Percentiles rank a stretch among this genome's conserved stretches.
Conservation (phyloP, 2,113 vertebrate species). For the Crotalus horridus region DNA sequence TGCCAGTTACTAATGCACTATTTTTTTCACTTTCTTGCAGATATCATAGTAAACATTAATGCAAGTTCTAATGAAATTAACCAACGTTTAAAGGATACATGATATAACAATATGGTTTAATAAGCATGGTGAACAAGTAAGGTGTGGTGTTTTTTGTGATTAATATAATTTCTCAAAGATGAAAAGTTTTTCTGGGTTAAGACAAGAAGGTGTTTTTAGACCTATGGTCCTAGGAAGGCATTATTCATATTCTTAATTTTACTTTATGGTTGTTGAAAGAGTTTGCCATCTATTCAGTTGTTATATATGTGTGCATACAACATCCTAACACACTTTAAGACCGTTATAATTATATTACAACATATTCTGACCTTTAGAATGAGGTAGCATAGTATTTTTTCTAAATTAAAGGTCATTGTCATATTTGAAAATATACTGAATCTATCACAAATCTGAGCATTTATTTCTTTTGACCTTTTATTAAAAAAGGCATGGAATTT, state of each 20-base stretch:
- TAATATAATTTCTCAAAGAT: background rate
- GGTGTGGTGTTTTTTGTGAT: background rate
- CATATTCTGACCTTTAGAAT: background rate
- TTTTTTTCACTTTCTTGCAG: background rate
- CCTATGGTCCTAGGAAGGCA: background rate
- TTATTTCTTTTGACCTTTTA: background rate
- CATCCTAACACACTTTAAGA: background rate
- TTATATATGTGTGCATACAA: background rate
- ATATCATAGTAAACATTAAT: background rate
- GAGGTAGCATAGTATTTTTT: background rate
- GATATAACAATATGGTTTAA: conserved; percentile 14
- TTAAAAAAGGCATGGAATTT: background rate
- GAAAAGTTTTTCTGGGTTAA: background rate
- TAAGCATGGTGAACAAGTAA: conserved; percentile 17
- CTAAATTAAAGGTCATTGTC: background rate
- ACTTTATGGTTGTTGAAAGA: background rate
- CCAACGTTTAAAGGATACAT: background rate
- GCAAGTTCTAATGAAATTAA: background rate
- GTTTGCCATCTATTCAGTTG: background rate
- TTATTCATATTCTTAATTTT: background rate
- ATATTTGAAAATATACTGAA: background rate
- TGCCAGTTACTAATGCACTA: background rate
- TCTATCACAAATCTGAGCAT: background rate
- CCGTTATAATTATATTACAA: background rate
- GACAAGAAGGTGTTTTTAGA: background rate